Base-by-base conservation (phyloP, 2,797 vertebrate genomes). In the Odontamblyopus lacepedii region DNA sequence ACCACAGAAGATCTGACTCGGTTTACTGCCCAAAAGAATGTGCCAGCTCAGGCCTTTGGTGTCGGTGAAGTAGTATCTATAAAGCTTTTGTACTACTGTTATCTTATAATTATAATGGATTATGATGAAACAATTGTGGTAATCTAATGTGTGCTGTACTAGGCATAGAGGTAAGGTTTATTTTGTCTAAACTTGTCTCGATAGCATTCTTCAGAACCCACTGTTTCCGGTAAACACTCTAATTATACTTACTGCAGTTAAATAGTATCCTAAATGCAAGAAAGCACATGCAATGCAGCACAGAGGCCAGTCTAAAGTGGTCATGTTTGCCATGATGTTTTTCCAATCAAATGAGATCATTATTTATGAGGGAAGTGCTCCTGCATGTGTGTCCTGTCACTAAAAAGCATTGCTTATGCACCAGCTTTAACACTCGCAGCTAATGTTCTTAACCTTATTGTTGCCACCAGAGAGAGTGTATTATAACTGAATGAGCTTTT, bases 21-120 rank as follows among this genome's bases (percentile, higher is more conserved):
- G 29, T 72, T 77, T 77, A 72, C 63, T 35, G 32, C 61, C 61
- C 32, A 23, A 13, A 51, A 32, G 70, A 72, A 73, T 62, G 56
- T 53, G 50, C 11, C 55, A 48, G 71, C 29, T 8, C 26, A 32
- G 50, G 63, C 13, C n/a, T 16, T 69, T 1, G 29, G 8, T 23
- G 73, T 19, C 1, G 59, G 7, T 48, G 19, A 32, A 35, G 38
- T 26, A 30, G 26, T n/a, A 44, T 29, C 4, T 30, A 51, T 6
- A 15, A 6, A 30, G 13, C 1, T 12, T 65, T 7, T 29, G 8
- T 44, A 26, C 23, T 18, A 16, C 41, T 48, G 23, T 48, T 41
- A 18, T 62, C 16, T 38, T 8, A 62, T n/a, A 62, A 38, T n/a
- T 11, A 11, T 7, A 51, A 51, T 51, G 19, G 19, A 55, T 2